Percentiles rank a stretch among this genome's conserved stretches.
Evolutionary conservation across 1,140 invertebrate genomes (phyloP).

Genomic region (Brachionus calyciflorus): DNA sequence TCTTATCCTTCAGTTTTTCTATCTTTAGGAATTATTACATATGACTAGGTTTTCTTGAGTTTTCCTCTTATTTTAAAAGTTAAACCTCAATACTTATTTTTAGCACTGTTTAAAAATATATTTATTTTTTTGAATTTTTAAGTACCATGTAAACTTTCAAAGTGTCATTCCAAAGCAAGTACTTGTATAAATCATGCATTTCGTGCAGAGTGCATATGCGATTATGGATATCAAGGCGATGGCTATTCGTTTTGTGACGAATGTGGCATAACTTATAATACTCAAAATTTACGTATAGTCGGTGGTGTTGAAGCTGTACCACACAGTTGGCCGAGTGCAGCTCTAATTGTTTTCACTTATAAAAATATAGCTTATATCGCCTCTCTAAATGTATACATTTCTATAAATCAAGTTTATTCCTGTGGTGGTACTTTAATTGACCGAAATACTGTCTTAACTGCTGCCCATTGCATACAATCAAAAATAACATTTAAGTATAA

Average conservation of each 20-base stretch:
- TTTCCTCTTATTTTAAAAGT: too few species aligned
- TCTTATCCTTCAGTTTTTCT: too few species aligned
- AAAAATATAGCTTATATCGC: constrained; percentile 31
- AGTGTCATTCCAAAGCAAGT: constrained; percentile 20
- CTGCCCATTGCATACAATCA: constrained; percentile 67
- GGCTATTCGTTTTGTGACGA: constrained; percentile 14
- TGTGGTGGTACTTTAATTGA: constrained; percentile 76
- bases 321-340: constrained; percentile 23
- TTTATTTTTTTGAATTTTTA: too few species aligned
- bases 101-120: too few species aligned
- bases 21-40: too few species aligned
- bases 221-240: constrained; percentile 14
- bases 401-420: constrained; percentile 46
- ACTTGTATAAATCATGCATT: constrained; percentile 38
- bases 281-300: constrained; percentile 14
- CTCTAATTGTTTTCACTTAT: constrained; percentile 19
- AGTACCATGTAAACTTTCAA: constrained; percentile 29
- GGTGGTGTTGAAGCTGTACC: constrained; percentile 20
- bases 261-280: constrained; percentile 1
- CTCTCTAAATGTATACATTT: neutral
- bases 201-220: constrained; percentile 28
- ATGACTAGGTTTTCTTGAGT: too few species aligned
- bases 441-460: constrained; percentile 70
- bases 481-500: neutral
- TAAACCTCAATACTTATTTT: too few species aligned